Base-by-base conservation (phyloP, 64 coral and sea anemone species). In the Exaiptasia diaphana region DNA sequence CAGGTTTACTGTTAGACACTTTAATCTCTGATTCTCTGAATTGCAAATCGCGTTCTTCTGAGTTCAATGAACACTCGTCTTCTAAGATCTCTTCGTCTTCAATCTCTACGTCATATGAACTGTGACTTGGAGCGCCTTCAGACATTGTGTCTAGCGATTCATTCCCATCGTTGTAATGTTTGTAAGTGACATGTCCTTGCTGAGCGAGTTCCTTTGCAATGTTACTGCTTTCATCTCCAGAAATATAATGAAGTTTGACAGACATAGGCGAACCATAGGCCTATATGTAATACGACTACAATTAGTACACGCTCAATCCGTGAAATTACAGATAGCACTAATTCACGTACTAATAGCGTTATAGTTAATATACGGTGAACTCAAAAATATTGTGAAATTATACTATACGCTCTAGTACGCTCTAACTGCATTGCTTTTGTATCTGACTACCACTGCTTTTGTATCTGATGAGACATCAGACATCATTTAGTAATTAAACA, bases 131-230 rank as follows among this genome's bases (percentile, higher is more conserved):
- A 4, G 27, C 20, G 11, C 33, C 32, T 38, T 77, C 53, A 23
- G 35, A 1, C 17, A 18, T 21, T 21, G 9, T 25, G 24, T 71
- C 13, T 8, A 22, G 25, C 22, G 36, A 38, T 32, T 35, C 26
- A 56, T 49, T 15, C 20, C 11, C 38, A 50, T 24, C 3, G 30
- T 32, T 20, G 24, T 22, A 27, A 58, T 67, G 30, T 20, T 32
- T 32, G 3, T 48, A 28, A 27, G 75, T 20, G 37, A 52, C 86
- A 4, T 89, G 79, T 36, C 74, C 73, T 15, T 67, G 40, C 38
- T 71, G 32, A 7, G 80, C 86, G 73, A 94, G 45, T 5, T 70
- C 62, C 18, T 84, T 38, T 37, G 79, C 91, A 53, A 94, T 60
- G 2, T 52, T 28, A 18, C 86, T 86, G 13, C 15, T 15, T 22